These are phyloP conservation scores for Rhopalosiphum padi DNA, from an alignment of 1,140 invertebrate species.

Conservation along the genomic window DNA sequence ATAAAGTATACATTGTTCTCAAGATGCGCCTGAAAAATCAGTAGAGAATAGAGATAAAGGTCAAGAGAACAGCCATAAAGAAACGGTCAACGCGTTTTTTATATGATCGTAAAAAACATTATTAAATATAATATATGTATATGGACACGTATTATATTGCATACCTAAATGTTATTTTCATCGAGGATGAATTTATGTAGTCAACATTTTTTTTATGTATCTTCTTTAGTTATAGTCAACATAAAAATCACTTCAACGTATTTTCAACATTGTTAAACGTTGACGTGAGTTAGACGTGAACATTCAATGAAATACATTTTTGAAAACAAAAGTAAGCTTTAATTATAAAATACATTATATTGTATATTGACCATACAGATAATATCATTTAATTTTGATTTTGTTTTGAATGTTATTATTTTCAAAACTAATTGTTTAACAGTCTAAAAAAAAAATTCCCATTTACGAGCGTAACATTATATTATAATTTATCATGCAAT, in stretches of 20 bases:
- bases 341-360: neutral
- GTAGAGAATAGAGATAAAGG: neutral
- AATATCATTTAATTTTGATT: too few species aligned
- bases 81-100: neutral
- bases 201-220: neutral
- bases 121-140: neutral
- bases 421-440: too few species aligned
- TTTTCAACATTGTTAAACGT: neutral
- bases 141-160: neutral
- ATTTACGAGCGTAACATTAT: too few species aligned
- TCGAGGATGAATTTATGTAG: conserved; percentile 8
- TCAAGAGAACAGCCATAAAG: neutral
- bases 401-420: too few species aligned
- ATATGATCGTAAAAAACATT: conserved; percentile 28
- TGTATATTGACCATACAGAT: too few species aligned
- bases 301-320: neutral
- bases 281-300: neutral
- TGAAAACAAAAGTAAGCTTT: neutral
- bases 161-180: neutral
- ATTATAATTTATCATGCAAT: too few species aligned
- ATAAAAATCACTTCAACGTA: conserved; percentile 7
- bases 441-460: too few species aligned
- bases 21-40: neutral
- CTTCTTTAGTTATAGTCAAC: neutral
- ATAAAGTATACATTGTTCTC: conserved; percentile 7